Conservation (phyloP, 2,888 invertebrate genomes). For the Actias luna region DNA sequence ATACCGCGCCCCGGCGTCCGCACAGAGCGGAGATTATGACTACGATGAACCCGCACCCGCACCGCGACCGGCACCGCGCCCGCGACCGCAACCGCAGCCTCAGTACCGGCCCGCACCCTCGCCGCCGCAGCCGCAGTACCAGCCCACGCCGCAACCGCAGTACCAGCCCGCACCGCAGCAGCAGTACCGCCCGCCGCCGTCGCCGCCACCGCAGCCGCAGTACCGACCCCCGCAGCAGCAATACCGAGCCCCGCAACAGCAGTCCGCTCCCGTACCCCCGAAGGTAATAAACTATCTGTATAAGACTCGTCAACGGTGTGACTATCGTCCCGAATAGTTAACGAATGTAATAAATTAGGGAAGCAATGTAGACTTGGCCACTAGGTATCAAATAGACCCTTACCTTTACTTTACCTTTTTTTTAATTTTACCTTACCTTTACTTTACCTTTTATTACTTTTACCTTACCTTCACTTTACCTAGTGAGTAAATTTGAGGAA, state of each 20-base stretch:
- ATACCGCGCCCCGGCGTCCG: constrained; percentile 47
- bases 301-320: too few relatives aligned
- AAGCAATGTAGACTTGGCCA: too few relatives aligned
- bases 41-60: constrained; percentile 61
- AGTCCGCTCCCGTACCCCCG: constrained; percentile 58
- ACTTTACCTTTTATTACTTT: too few relatives aligned
- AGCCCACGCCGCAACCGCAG: constrained; percentile 39
- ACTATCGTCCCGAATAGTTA: too few relatives aligned
- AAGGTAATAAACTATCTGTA: too few relatives aligned
- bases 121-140: constrained; percentile 40
- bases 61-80: constrained; percentile 42
- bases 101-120: constrained; percentile 39
- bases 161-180: constrained; percentile 49
- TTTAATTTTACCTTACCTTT: too few relatives aligned
- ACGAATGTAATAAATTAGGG: too few relatives aligned
- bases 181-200: constrained; percentile 39
- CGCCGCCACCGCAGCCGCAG: constrained; percentile 39
- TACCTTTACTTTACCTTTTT: too few relatives aligned
- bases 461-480: too few relatives aligned
- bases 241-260: constrained; percentile 39
- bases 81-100: constrained; percentile 45
- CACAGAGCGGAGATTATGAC: constrained; percentile 56
- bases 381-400: too few relatives aligned
- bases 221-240: constrained; percentile 42
- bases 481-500: too few relatives aligned